Percentiles rank a stretch among this genome's conserved stretches.
These are phyloP conservation scores for Pedionomus torquatus DNA, from an alignment of 2,113 vertebrate species.

Conservation along the genomic window DNA sequence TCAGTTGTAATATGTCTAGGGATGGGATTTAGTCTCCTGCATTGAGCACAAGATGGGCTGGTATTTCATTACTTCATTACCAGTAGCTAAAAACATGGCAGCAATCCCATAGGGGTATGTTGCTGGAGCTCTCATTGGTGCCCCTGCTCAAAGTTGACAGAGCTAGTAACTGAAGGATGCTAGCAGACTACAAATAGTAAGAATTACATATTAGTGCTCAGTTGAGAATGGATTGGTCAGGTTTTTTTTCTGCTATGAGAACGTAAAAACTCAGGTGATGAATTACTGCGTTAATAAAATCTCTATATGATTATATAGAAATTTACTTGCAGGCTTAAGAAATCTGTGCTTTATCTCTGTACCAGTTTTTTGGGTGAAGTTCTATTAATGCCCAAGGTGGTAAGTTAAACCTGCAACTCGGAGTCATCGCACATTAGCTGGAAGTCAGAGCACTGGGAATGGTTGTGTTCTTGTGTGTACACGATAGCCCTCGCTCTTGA, in stretches of 20 bases:
- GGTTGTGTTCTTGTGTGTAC: background rate
- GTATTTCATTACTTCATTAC: background rate
- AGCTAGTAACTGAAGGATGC: background rate
- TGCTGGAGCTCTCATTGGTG: background rate
- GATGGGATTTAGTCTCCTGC: background rate
- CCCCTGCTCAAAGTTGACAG: background rate
- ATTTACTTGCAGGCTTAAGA: background rate
- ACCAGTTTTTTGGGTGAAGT: background rate
- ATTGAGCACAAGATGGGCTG: background rate
- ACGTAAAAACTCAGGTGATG: background rate
- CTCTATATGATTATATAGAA: background rate
- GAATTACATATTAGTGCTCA: background rate
- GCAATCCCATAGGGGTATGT: background rate
- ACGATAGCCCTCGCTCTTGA: background rate
- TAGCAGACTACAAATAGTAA: background rate
- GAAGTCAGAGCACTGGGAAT: background rate
- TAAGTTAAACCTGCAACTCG: background rate
- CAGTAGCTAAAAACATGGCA: background rate
- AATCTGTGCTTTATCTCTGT: background rate
- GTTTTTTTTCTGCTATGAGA: background rate
- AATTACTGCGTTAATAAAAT: background rate
- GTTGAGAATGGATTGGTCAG: background rate
- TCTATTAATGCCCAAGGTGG: background rate
- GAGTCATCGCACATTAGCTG: fast-evolving
- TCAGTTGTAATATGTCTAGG: background rate